Base-by-base conservation (phyloP, 2,888 invertebrate species). In the Aphidoletes aphidimyza region DNA sequence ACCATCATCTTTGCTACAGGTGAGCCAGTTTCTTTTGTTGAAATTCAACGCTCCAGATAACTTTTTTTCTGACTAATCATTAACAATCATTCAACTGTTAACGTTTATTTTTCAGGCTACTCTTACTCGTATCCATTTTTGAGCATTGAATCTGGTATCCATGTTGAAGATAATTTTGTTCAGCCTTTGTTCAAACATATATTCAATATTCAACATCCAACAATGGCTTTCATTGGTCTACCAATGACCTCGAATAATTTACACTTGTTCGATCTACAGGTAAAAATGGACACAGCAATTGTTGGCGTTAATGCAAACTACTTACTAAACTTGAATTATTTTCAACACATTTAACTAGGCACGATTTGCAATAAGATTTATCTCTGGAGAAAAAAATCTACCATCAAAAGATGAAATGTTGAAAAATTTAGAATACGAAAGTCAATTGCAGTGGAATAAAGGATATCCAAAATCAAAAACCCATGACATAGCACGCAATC, bases 171-270 rank as follows among this genome's bases (percentile, higher is more conserved):
- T 85, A 95, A 96, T 88, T 94, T 93, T 90, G 94, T 97, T 22
- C 93, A 93, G 87, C 94, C 95, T 0, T 91, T 97, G 0, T 97
- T 95, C 91, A 96, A 96, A 88, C 97, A 98, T 88, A 90, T 97
- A 84, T 92, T 98, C 54, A 95, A 97, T 88, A 94, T 95, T 83
- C 91, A 93, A 86, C 93, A 94, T 87, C 96, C 97, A 0, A 92
- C 93, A 17, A 93, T 98, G 92, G 94, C 94, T 85, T 93, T 98
- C 86, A 92, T 97, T 85, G 98, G 97, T 0, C 91, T 98, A 42
- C 95, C 96, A 0, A 95, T 93, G 89, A 94, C 93, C 86, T 94
- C 96, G 0, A 95, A 95, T 88, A 95, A 97, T 0, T 95, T 96
- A 89, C 95, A 95, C 85, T 93, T 96, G 92, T 96, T 95, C 89